A percentile compares a stretch with the other conserved stretches of the same genome.
phyloP scores from a whole-genome alignment of 2,113 vertebrate species.

The Laticauda colubrina region DNA sequence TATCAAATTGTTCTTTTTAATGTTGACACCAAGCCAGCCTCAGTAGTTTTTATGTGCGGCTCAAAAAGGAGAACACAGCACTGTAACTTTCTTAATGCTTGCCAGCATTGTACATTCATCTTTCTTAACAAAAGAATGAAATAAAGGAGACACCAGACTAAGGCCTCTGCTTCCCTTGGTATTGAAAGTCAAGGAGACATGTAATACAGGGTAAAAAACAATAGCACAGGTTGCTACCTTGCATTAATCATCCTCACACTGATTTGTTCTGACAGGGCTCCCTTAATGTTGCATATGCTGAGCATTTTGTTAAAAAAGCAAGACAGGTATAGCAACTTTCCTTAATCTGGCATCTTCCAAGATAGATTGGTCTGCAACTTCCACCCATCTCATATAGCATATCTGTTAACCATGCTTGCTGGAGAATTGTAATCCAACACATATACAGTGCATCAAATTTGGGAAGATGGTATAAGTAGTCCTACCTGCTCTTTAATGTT shows the following conservation, averaged over 20 bases:
- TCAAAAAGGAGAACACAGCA: constrained; percentile 63
- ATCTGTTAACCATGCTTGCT: neutral
- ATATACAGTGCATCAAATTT: neutral
- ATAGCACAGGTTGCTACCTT: neutral
- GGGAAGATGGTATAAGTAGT: neutral
- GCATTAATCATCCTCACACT: constrained; percentile 49
- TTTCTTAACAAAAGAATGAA: constrained; percentile 59
- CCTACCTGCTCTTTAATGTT: constrained; percentile 21
- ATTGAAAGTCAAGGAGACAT: constrained; percentile 44
- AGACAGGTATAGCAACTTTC: neutral
- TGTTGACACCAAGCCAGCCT: constrained; percentile 60
- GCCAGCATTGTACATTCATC: constrained; percentile 49
- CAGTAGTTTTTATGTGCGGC: constrained; percentile 63
- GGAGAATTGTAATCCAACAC: neutral
- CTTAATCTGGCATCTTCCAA: neutral
- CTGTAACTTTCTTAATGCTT: constrained; percentile 44
- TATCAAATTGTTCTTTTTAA: constrained; percentile 63
- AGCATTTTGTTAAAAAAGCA: constrained; percentile 43
- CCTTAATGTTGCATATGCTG: constrained; percentile 53
- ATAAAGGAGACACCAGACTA: constrained; percentile 38
- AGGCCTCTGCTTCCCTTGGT: constrained; percentile 38
- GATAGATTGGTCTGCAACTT: neutral
- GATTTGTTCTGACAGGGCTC: constrained; percentile 27
- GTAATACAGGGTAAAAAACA: constrained; percentile 38
- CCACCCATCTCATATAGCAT: neutral